Base-by-base conservation (phyloP, 1,140 invertebrate genomes). In the Forficula auricularia region DNA sequence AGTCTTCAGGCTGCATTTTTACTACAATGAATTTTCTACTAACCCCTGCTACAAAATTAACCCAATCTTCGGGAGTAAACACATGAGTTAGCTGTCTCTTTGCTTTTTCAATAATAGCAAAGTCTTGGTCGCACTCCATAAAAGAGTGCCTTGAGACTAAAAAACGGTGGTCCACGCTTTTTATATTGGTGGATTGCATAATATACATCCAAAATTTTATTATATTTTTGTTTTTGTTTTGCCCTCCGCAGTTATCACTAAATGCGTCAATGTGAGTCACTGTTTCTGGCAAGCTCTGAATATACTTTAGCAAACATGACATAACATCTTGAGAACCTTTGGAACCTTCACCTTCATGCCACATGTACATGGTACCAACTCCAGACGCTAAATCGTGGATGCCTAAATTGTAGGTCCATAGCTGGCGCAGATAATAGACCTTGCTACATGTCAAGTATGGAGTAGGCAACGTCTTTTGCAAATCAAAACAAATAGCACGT, bases 341-440 rank as follows among this genome's bases (percentile, higher is more conserved):
- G n/a, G 40, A 53, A 18, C 48, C 53, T 36, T 46, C 36, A 34
- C 42, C 39, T 49, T 63, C 58, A 41, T 57, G 42, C 55, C 60
- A 61, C 52, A 62, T 57, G 42, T 50, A 59, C 38, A 54, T 54
- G 20, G 33, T 44, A 35, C 46, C 46, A 27, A 53, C 30, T 41
- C 50, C 42, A 18, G 34, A 42, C 13, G 19, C 42, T 38, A 36
- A 53, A 22, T 56, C 53, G 45, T 57, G 49, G n/a, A 62, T 47
- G 16, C 58, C 59, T 32, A 62, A 46, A 42, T 62, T 62, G 36
- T 50, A 63, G 2, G 52, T 60, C 55, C 59, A 61, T 16, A 63
- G 40, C 38, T 52, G 53, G 18, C 53, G 40, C 46, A 55, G 54
- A 44, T 62, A 63, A 50, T 55, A 58, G 8, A 54, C 43, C 8